phyloP scores from a whole-genome alignment of 1,140 invertebrate genomes.

The Vanessa atalanta region DNA sequence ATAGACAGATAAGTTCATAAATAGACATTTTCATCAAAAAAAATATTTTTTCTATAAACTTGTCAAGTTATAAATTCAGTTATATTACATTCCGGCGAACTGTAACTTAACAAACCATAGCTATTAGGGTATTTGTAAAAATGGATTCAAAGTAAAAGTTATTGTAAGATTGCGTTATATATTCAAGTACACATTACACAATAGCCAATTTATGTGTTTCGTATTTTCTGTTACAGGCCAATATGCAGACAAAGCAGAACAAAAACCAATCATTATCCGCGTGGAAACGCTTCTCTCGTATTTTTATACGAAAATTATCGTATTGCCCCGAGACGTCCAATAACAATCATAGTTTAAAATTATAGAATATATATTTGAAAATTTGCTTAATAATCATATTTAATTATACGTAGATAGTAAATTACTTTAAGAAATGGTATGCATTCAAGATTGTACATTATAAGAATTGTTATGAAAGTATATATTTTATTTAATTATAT shows the following conservation, averaged over 20 bases:
- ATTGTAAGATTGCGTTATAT: constrained; percentile 2
- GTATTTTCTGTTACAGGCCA: constrained; percentile 47
- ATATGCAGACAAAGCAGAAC: constrained; percentile 28
- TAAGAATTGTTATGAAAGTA: too few species aligned
- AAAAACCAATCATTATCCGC: constrained; percentile 27
- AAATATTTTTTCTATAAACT: background rate
- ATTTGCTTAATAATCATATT: constrained; percentile 1
- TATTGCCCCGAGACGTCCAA: constrained; percentile 33
- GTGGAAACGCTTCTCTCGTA: constrained; percentile 32
- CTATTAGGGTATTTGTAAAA: background rate
- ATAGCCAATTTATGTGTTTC: constrained; percentile 6
- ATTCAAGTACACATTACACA: constrained; percentile 3
- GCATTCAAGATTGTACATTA: too few species aligned
- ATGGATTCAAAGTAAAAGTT: constrained; percentile 1
- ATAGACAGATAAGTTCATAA: too few species aligned
- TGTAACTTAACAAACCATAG: too few species aligned
- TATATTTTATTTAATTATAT: too few species aligned
- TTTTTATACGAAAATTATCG: constrained; percentile 43
- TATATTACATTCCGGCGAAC: too few species aligned
- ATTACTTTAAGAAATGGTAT: too few species aligned
- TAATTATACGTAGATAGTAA: too few species aligned
- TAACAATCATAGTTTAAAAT: constrained; percentile 8
- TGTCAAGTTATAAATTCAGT: too few species aligned
- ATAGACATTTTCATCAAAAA: background rate
- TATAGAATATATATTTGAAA: constrained; percentile 13